Percentiles rank a stretch among this genome's conserved stretches.
phyloP scores from a whole-genome alignment of 2,113 vertebrate genomes.

The cattle (Bos taurus) region DNA sequence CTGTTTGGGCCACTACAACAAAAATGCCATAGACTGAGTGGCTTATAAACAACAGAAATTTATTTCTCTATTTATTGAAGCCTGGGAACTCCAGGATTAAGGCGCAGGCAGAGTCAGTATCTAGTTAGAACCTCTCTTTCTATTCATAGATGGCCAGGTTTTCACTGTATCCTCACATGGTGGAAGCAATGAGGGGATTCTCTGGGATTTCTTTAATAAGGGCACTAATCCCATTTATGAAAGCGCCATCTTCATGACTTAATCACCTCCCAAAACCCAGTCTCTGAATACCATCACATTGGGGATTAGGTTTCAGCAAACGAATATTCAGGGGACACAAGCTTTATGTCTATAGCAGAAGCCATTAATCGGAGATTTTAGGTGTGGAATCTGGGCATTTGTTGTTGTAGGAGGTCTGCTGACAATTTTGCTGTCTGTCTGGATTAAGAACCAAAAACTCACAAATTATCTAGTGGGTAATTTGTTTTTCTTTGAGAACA shows the following conservation, averaged over 20 bases:
- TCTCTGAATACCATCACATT: neutral
- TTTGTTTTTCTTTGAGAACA: slow-evolving; percentile 1
- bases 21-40: neutral
- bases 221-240: neutral
- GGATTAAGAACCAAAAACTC: neutral
- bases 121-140: neutral
- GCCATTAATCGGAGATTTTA: neutral
- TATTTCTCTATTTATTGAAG: neutral
- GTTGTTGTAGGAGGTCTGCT: neutral
- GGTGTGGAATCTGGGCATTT: neutral
- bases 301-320: neutral
- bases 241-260: neutral
- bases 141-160: neutral
- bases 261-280: neutral
- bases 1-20: neutral
- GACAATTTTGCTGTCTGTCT: neutral
- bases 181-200: neutral
- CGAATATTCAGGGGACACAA: neutral
- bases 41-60: neutral
- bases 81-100: neutral
- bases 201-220: neutral
- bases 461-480: neutral
- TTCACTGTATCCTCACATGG: neutral
- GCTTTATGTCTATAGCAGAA: neutral
- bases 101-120: neutral